A percentile compares a stretch with the other conserved stretches of the same genome.
These are phyloP conservation scores for Glaucopsyche alexis DNA, from an alignment of 2,888 invertebrate species.

Conservation along the genomic window DNA sequence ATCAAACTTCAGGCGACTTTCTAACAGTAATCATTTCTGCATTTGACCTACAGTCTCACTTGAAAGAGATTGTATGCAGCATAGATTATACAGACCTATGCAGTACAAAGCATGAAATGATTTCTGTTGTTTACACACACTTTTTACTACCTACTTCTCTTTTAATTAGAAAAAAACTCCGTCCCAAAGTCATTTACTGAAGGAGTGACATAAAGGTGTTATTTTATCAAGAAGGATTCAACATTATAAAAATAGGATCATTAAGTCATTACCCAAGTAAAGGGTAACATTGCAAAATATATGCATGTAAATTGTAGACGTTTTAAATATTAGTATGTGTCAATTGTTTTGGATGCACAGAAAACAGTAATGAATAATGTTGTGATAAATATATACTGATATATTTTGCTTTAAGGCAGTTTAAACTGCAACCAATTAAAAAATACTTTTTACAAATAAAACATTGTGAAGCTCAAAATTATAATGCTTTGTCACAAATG, in stretches of 20 bases:
- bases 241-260: neutral
- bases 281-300: constrained; percentile 41
- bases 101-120: neutral
- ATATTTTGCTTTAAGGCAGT: neutral
- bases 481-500: constrained; percentile 17
- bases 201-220: constrained; percentile 45
- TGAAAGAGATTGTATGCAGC: neutral
- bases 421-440: neutral
- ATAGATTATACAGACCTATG: too few species aligned
- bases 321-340: neutral
- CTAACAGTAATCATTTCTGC: neutral
- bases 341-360: neutral
- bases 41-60: neutral
- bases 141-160: constrained; percentile 8
- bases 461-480: constrained; percentile 6
- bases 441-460: constrained; percentile 35
- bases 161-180: constrained; percentile 71
- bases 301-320: neutral
- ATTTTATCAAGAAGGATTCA: neutral
- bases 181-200: constrained; percentile 74
- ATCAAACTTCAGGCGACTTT: neutral
- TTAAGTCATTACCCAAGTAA: constrained; percentile 40
- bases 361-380: neutral
- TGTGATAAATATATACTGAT: neutral
- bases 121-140: neutral